Base-by-base conservation (phyloP, 2,113 vertebrate species). In the Macquaria ambigua region DNA sequence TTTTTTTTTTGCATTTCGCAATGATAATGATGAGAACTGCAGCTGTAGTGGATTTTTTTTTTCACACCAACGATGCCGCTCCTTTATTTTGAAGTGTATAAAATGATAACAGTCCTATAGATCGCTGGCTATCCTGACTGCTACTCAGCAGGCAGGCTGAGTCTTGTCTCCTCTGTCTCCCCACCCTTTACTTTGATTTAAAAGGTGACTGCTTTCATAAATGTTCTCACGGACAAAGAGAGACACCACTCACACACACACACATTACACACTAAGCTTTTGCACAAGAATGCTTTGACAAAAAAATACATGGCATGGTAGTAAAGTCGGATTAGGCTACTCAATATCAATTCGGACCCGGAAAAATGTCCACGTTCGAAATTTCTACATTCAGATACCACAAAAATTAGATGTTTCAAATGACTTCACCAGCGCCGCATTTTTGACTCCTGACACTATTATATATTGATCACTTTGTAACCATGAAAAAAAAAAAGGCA, bases 161-260 rank as follows among this genome's bases (percentile, higher is more conserved):
- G 62, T 77, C 86, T 81, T 88, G 82, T 28, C 67, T 76, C 48
- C 50, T 23, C 50, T 0, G 1, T 66, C 39, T 79, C 71, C 16
- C 64, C 39, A 81, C 79, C 80, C 64, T 79, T 62, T 41, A 41
- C 11, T 59, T 56, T 56, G 21, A 23, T 63, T 63, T 72, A 28
- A 68, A 67, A 73, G 21, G 48, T 25, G 7, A 25, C 77, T 53
- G 78, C 15, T 31, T 14, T 62, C 16, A 28, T 39, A 20, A 28
- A 61, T 20, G 53, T 61, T 50, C 66, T 25, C 64, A 77, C 56
- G 0, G 20, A 72, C 34, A 18, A 23, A 55, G 31, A 11, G 8
- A 69, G 5, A 68, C 46, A 41, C 25, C 34, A 61, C 55, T 10
- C 53, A 21, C 73, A 70, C n/a, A 68, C 21, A 25, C 14, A 58